Evolutionary conservation across 2,888 invertebrate species (phyloP), one percentile per base, ranked within the genome.

Genomic region (Gortyna flavago): DNA sequence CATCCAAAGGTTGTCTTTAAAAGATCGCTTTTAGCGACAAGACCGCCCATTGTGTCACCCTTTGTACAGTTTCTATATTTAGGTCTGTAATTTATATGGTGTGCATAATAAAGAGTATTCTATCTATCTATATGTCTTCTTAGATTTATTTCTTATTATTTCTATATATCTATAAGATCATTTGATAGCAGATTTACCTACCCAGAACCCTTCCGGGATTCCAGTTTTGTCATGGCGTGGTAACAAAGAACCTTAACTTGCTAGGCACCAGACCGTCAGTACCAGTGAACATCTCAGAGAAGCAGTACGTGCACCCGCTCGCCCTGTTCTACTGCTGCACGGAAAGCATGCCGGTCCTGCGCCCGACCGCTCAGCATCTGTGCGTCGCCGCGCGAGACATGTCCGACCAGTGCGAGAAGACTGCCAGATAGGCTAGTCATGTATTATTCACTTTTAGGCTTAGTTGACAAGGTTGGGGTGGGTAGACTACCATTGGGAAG

Each of bases 321-420:
- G 97, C 98, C 59, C 87, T 98, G 81, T 98, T 98, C 95, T 97
- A 97, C 92, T 97, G 97, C 84, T 98, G 98, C 91, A 98, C 98
- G 0, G 97, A 98, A 90, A 91, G 94, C 18, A 92, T 96, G 83
- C 97, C 97, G 8, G 93, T 95, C 35, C 93, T 96, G 81, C 94
- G 98, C 38, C 98, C 98, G 0, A 92, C 96, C 4, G 98, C 98
- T 0, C 93, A 93, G 68, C 97, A 97, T 71, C 91, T 98, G 11
- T 92, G 90, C 0, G 21, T 68, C 0, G 94, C 93, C n/a, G 97
- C 97, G 1, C 85, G 88, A 5, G 95, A 95, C 57, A 95, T 95
- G 93, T 80, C 94, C 51, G 68, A 81, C 2, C 86, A 86, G 75
- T 85, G 84, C 38, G 75, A 84, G 44, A 51, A 72, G 0, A 18